A percentile compares a stretch with the other conserved stretches of the same genome.
Conservation (phyloP, 2,888 invertebrate species). For the Drosophila falleni region DNA sequence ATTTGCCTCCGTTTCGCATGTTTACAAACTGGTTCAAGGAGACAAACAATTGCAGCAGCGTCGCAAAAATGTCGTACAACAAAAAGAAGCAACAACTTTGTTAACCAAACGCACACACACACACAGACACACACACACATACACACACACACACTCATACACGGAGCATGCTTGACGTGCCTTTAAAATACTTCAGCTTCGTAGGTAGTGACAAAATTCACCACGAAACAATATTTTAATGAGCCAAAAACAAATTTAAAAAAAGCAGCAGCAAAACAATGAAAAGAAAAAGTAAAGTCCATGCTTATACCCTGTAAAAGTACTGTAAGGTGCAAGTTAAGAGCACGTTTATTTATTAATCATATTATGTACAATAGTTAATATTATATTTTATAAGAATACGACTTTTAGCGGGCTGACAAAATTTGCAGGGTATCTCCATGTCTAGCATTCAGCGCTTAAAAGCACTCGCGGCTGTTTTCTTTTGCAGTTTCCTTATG, state of each 20-base stretch:
- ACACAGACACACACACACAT: conserved; percentile 9
- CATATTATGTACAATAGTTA: no score
- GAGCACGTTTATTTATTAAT: no score
- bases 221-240: conserved; percentile 61
- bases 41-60: conserved; percentile 69
- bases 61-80: conserved; percentile 69
- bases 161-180: conserved; percentile 24
- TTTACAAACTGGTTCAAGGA: conserved; percentile 75
- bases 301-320: conserved; percentile 15
- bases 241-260: conserved; percentile 48
- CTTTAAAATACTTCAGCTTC: conserved; percentile 39
- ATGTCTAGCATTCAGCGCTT: background rate
- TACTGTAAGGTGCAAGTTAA: no score
- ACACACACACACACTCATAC: conserved; percentile 7
- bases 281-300: conserved; percentile 5
- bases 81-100: conserved; percentile 49
- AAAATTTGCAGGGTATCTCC: no score
- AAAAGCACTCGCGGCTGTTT: background rate
- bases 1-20: conserved; percentile 32
- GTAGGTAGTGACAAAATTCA: conserved; percentile 59
- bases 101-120: conserved; percentile 39
- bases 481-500: conserved; percentile 26
- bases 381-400: no score
- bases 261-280: conserved; percentile 4
- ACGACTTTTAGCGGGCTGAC: no score